Evolutionary conservation across 1,140 invertebrate species (phyloP).

Genomic region (Heliconius congener): DNA sequence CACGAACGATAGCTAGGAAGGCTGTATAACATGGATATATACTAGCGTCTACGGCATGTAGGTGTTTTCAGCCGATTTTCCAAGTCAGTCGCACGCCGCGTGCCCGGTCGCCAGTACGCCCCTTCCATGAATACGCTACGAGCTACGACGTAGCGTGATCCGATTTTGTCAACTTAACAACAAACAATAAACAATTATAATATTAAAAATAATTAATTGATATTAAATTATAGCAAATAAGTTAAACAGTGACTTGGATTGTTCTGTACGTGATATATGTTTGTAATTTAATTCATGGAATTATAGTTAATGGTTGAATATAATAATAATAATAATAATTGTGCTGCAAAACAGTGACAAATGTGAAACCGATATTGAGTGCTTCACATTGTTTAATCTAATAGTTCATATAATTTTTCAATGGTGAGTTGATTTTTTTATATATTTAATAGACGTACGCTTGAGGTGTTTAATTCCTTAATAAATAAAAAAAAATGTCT

Average conservation of each 20-base stretch:
- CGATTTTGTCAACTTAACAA: slow-evolving; percentile 24
- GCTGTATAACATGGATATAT: slow-evolving; percentile 32
- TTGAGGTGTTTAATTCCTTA: too few relatives aligned
- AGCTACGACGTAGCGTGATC: slow-evolving; percentile 59
- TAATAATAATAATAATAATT: too few relatives aligned
- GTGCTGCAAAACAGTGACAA: slow-evolving; percentile 16
- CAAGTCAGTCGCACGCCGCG: slow-evolving; percentile 54
- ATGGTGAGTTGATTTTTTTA: slow-evolving; percentile 6
- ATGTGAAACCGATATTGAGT: slow-evolving; percentile 17
- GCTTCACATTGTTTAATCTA: not conserved
- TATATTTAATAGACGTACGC: not conserved
- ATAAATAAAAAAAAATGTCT: not conserved
- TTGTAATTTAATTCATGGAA: slow-evolving; percentile 8
- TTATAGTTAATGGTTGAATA: slow-evolving; percentile 16
- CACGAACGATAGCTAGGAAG: slow-evolving; percentile 37
- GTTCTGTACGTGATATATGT: not conserved
- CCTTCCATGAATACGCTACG: slow-evolving; percentile 47
- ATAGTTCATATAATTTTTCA: slow-evolving; percentile 15
- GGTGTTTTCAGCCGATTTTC: slow-evolving; percentile 55
- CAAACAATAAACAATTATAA: not conserved
- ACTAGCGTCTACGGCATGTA: slow-evolving; percentile 39
- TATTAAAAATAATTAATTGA: not conserved
- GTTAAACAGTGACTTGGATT: not conserved
- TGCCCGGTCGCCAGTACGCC: slow-evolving; percentile 42
- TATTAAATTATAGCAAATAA: not conserved